phyloP scores from a whole-genome alignment of 2,797 vertebrate genomes.

The Hypotaenidia philippensis region DNA sequence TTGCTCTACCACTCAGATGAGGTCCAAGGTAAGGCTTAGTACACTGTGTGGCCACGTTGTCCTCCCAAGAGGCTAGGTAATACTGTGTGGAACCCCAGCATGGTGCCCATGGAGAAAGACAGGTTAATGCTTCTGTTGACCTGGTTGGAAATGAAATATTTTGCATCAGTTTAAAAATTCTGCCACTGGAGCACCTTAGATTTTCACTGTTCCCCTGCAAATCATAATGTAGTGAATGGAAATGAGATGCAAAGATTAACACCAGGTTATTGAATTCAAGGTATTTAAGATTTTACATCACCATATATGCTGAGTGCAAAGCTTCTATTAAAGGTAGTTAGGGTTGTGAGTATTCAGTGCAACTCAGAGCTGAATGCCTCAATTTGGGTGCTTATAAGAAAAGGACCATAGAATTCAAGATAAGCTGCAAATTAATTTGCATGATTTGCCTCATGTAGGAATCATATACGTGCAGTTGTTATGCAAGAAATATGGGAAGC shows the following conservation, averaged over 20 bases:
- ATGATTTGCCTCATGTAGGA: not conserved
- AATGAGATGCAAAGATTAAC: not conserved
- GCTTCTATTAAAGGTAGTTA: not conserved
- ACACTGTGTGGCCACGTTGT: not conserved
- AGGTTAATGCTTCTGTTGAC: not conserved
- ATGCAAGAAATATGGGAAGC: not conserved
- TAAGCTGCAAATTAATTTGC: not conserved
- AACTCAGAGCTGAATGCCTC: not conserved
- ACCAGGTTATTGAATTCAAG: not conserved
- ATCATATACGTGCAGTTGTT: not conserved
- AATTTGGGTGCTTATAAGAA: not conserved
- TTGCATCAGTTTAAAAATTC: not conserved
- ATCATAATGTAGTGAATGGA: not conserved
- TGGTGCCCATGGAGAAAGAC: not conserved
- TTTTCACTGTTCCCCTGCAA: not conserved
- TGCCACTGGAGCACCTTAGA: not conserved
- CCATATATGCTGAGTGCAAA: not conserved
- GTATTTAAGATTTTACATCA: not conserved
- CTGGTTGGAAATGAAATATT: not conserved
- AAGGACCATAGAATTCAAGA: not conserved
- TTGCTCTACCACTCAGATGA: not conserved
- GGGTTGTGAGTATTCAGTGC: not conserved
- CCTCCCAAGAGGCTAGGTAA: not conserved
- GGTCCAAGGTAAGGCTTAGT: not conserved
- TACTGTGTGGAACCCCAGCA: not conserved